phyloP scores from a whole-genome alignment of 2,113 vertebrate genomes.

The Artemisiospiza belli region DNA sequence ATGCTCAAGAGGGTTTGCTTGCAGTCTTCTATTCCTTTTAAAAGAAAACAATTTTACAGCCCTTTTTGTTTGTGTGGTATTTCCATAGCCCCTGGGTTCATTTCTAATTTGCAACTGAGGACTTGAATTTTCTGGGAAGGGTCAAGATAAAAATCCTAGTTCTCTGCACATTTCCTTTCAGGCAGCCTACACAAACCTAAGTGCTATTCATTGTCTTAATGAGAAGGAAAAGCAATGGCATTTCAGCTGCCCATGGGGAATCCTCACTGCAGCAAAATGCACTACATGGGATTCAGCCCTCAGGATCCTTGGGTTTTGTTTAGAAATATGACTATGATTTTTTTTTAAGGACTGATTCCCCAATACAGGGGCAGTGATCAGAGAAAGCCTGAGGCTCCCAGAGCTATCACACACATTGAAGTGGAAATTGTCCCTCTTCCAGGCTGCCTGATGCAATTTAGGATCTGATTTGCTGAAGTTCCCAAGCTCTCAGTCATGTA shows the following conservation, averaged over 20 bases:
- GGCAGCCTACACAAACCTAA: not conserved
- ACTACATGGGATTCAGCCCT: not conserved
- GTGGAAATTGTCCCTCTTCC: not conserved
- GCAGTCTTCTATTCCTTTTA: not conserved
- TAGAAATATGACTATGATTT: not conserved
- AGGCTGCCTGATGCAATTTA: not conserved
- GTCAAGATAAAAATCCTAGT: conserved; percentile 22
- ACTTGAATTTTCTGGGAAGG: not conserved
- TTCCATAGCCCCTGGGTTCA: not conserved
- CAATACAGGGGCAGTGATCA: not conserved
- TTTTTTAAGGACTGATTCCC: not conserved
- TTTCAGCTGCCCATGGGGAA: not conserved
- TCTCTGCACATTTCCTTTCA: not conserved
- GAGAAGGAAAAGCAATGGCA: not conserved
- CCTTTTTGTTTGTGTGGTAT: not conserved
- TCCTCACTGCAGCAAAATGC: not conserved
- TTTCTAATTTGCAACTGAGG: not conserved
- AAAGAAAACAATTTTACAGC: not conserved
- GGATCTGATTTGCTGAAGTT: not conserved
- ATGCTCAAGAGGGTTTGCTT: not conserved
- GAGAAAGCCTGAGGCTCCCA: not conserved
- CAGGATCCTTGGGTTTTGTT: not conserved
- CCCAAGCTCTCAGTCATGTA: not conserved
- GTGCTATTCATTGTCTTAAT: not conserved
- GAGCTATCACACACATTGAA: not conserved